Percentiles rank a stretch among this genome's conserved stretches.
phyloP scores from a whole-genome alignment of 35 echinoderm and acorn worm species.

The Eucidaris tribuloides region DNA sequence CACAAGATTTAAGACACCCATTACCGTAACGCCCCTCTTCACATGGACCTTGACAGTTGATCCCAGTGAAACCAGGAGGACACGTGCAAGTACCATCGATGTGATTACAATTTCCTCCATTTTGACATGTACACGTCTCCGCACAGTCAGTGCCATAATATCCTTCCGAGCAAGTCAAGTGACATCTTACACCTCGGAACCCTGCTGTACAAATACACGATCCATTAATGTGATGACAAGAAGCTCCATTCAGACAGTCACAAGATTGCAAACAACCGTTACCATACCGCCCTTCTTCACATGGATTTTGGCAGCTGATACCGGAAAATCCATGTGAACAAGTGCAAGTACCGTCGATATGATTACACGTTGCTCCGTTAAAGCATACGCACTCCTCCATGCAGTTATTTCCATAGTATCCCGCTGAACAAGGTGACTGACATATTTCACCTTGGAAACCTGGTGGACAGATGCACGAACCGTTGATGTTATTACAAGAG shows the following conservation, averaged over 20 bases:
- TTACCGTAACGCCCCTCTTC: conserved; percentile 42
- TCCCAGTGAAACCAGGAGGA: conserved; percentile 62
- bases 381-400: conserved; percentile 49
- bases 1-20: conserved; percentile 43
- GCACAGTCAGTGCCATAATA: conserved; percentile 54
- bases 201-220: conserved; percentile 30
- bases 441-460: conserved; percentile 71
- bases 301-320: conserved; percentile 49
- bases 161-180: conserved; percentile 21
- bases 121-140: conserved; percentile 58
- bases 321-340: conserved; percentile 53
- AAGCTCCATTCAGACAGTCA: conserved; percentile 22
- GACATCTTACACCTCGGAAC: conserved; percentile 27
- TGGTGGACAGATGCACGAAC: conserved; percentile 58
- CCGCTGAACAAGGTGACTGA: conserved; percentile 41
- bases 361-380: conserved; percentile 69
- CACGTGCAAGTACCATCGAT: conserved; percentile 68
- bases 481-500: conserved; percentile 49
- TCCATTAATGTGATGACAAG: conserved; percentile 32
- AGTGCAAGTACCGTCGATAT: conserved; percentile 31
- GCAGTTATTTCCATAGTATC: conserved; percentile 61
- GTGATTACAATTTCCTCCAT: conserved; percentile 54
- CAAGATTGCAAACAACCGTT: no score
- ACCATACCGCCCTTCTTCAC: no score
- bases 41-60: conserved; percentile 49